Evolutionary conservation across 2,113 vertebrate species (phyloP).

Genomic region (Madoqua kirkii): DNA sequence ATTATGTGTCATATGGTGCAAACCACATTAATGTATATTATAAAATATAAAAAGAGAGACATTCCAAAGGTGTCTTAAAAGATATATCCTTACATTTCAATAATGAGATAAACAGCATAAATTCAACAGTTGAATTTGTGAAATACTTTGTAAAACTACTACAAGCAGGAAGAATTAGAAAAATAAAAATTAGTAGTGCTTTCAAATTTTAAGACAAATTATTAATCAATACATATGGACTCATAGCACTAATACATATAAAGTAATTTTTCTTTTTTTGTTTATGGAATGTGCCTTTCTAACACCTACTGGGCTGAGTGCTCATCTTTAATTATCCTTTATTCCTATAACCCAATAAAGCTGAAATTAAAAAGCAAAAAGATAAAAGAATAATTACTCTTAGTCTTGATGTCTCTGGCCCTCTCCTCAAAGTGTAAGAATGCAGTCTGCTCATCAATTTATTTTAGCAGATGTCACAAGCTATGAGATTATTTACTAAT

Average conservation of each 20-base stretch:
- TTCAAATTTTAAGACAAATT: conserved; percentile 21
- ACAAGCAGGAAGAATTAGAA: conserved; percentile 20
- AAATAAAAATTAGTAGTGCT: neutral
- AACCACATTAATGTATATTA: neutral
- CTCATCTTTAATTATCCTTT: conserved; percentile 76
- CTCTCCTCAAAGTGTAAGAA: conserved; percentile 77
- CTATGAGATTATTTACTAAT: conserved; percentile 90
- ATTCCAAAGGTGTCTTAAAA: conserved; percentile 36
- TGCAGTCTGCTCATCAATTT: conserved; percentile 73
- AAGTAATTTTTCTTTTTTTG: conserved; percentile 47
- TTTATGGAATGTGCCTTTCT: conserved; percentile 53
- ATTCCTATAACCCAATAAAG: conserved; percentile 17
- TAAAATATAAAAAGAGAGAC: conserved; percentile 36
- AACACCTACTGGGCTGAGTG: conserved; percentile 61
- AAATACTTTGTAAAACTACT: conserved; percentile 20
- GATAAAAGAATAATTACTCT: conserved; percentile 67
- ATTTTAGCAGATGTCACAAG: conserved; percentile 83
- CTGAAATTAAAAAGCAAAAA: neutral
- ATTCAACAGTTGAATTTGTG: neutral
- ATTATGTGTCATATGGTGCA: neutral
- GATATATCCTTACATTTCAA: conserved; percentile 36
- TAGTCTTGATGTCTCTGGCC: conserved; percentile 67
- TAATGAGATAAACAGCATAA: conserved; percentile 19
- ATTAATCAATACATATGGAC: neutral
- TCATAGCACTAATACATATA: neutral